These are phyloP conservation scores for Arrhamphus sclerolepis DNA, from an alignment of 2,797 vertebrate species.

Conservation along the genomic window DNA sequence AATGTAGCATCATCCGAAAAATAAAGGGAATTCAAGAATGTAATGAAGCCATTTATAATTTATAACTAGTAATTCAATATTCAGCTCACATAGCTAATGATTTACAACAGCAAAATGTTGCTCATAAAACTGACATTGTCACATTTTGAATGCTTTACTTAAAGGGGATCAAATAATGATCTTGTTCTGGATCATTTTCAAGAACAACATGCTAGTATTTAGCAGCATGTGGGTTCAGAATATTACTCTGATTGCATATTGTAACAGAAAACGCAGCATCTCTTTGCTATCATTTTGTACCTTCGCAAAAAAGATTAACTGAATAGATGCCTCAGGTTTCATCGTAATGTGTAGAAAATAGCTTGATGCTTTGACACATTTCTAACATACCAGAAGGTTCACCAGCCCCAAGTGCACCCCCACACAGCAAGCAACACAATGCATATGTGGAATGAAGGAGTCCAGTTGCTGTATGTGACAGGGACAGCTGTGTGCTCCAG, in stretches of 20 bases:
- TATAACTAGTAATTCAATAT: no score
- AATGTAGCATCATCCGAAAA: not conserved
- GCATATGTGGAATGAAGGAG: constrained; percentile 68
- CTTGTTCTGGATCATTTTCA: no score
- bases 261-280: not conserved
- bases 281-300: no score
- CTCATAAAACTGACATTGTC: no score
- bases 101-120: no score
- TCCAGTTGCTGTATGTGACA: constrained; percentile 68
- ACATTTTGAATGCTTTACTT: no score
- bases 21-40: constrained; percentile 6
- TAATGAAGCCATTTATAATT: constrained; percentile 12
- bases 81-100: not conserved
- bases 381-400: constrained; percentile 57
- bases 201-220: constrained; percentile 10
- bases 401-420: constrained; percentile 41
- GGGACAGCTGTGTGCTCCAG: constrained; percentile 75
- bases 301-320: not conserved
- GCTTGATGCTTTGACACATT: constrained; percentile 43
- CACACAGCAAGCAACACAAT: constrained; percentile 55
- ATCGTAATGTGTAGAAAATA: constrained; percentile 27
- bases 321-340: constrained; percentile 18
- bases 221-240: not conserved
- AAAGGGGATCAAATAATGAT: no score
- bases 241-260: not conserved